Evolutionary conservation across 1,140 invertebrate genomes (phyloP), one percentile per base, ranked within the genome.

Genomic region (Lethrus apterus): DNA sequence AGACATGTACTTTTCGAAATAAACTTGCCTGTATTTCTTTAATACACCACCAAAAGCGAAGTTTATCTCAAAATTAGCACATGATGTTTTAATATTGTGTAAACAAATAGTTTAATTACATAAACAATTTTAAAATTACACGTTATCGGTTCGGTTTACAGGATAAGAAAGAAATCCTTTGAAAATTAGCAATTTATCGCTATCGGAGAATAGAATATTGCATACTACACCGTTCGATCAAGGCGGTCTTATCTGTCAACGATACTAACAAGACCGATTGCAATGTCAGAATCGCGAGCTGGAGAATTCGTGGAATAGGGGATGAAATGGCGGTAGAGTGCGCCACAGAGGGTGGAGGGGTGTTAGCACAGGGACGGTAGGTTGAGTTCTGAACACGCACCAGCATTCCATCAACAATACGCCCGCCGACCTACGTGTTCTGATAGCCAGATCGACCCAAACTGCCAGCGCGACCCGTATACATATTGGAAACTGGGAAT

Each of bases 211-310:
- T 11, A 17, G 14, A 34, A 14, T 8, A 15, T 34, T 17, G 32
- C 32, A 17, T 4, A 29, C 24, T n/a, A 29, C 24, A 43, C 23
- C 36, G 29, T 41, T 48, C 51, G 51, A 52, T 52, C 51, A 41
- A 44, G 40, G 32, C 46, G 51, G 26, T 42, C 46, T 52, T 48
- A 48, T 48, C 46, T 52, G 51, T 52, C 51, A 49, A 44, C 38
- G 51, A 36, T 48, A 47, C 46, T 52, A 52, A 52, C 51, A 49
- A 49, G 51, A 49, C 42, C 51, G 50, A 52, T 52, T 48, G 50
- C 50, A 20, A 43, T 46, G 50, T 51, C 44, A 47, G 44, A 46
- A 30, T 44, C 21, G 17, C 10, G 13, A 5, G 8, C 18, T n/a
- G 18, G 44, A 46, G 44, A 46, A 46, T 34, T 38, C 14, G n/a